Conservation (phyloP, 2,797 vertebrate genomes). For the Coreius guichenoti region DNA sequence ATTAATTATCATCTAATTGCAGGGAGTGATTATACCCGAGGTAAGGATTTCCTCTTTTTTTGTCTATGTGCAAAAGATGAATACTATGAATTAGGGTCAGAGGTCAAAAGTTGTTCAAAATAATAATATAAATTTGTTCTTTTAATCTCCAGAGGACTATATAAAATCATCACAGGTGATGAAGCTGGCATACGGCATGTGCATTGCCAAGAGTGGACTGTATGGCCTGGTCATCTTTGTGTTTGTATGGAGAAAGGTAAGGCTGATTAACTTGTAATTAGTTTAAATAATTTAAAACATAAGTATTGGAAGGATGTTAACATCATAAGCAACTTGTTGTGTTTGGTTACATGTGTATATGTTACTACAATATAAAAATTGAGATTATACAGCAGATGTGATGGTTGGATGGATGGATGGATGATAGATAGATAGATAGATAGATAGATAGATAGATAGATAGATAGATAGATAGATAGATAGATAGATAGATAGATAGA, state of each 20-base stretch:
- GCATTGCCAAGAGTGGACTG: conserved; percentile 73
- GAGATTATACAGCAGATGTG: neutral
- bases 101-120: neutral
- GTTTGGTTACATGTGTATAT: neutral
- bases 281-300: neutral
- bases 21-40: neutral
- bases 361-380: neutral
- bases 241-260: conserved; percentile 72
- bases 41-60: neutral
- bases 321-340: neutral
- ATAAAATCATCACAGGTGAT: conserved; percentile 18
- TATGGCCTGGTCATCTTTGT: conserved; percentile 72
- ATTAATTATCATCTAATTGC: neutral
- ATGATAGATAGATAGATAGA: neutral
- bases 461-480: neutral
- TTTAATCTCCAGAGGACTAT: conserved; percentile 63
- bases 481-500: neutral
- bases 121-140: neutral
- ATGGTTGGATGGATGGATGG: neutral
- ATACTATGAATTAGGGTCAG: neutral
- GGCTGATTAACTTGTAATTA: neutral
- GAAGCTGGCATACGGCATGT: conserved; percentile 68
- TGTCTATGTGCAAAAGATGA: neutral
- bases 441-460: neutral
- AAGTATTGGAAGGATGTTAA: neutral